Conservation (phyloP, 2,888 invertebrate species). For the Heterodera filipjevi region DNA sequence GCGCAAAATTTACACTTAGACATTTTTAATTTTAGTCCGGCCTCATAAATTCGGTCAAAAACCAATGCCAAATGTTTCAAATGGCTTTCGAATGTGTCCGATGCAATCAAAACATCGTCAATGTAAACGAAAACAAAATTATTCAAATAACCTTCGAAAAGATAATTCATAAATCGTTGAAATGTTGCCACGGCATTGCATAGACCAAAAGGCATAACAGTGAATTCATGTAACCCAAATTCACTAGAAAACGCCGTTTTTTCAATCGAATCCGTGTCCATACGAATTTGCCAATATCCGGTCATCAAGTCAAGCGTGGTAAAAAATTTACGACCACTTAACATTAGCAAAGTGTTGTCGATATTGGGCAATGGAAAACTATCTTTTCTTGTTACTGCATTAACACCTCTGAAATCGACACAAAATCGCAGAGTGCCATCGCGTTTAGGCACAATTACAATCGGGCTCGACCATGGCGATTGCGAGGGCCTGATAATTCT, state of each 20-base stretch:
- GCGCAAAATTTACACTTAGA: conserved; percentile 29
- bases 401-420: conserved; percentile 49
- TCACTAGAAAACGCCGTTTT: neutral
- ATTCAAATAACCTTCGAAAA: too few species aligned
- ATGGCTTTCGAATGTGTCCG: too few species aligned
- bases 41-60: conserved; percentile 9
- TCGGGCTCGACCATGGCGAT: conserved; percentile 14
- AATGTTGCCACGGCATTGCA: too few species aligned
- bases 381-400: conserved; percentile 40
- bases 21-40: conserved; percentile 32
- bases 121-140: too few species aligned
- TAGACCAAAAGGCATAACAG: too few species aligned
- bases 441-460: conserved; percentile 63
- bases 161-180: too few species aligned
- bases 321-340: conserved; percentile 31
- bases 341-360: conserved; percentile 36
- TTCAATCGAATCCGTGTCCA: conserved; percentile 39
- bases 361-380: conserved; percentile 47
- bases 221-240: too few species aligned
- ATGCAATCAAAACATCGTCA: too few species aligned
- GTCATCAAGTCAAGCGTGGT: conserved; percentile 43
- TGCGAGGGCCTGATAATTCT: neutral
- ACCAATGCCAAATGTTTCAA: too few species aligned
- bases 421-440: conserved; percentile 50
- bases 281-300: conserved; percentile 50